A percentile compares a stretch with the other conserved stretches of the same genome.
Conservation (phyloP, 2,113 vertebrate species). For the Turdus rufiventris region DNA sequence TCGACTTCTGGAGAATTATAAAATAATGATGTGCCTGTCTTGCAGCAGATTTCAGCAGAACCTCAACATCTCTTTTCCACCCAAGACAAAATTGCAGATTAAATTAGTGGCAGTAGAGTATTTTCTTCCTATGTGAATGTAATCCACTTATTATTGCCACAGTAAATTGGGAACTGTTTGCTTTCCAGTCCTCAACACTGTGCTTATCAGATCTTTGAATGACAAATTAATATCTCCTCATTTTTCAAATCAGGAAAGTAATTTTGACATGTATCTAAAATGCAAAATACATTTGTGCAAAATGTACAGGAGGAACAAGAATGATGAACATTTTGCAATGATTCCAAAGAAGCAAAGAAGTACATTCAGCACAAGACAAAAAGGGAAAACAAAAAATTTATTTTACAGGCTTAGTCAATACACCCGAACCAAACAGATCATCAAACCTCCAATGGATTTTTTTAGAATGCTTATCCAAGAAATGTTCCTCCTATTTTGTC, state of each 20-base stretch:
- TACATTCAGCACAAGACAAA: background rate
- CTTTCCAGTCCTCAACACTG: background rate
- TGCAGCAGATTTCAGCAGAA: background rate
- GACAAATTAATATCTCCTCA: background rate
- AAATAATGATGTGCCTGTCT: background rate
- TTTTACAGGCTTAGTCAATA: background rate
- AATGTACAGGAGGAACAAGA: background rate
- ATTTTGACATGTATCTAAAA: background rate
- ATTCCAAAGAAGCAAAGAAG: background rate
- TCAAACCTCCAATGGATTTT: background rate
- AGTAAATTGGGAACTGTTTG: background rate
- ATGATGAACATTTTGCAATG: background rate
- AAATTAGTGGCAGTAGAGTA: background rate
- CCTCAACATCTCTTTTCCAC: background rate
- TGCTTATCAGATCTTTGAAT: background rate
- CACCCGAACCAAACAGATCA: fast-evolving
- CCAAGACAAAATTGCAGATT: background rate
- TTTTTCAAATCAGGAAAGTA: background rate
- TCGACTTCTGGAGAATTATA: background rate
- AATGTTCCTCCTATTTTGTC: background rate
- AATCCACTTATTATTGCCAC: background rate
- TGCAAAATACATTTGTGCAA: background rate
- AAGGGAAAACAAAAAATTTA: background rate
- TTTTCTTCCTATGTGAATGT: background rate
- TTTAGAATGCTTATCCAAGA: background rate